A percentile compares a stretch with the other conserved stretches of the same genome.
These are phyloP conservation scores for Pseudonaja textilis DNA, from an alignment of 2,113 vertebrate genomes.

Conservation along the genomic window DNA sequence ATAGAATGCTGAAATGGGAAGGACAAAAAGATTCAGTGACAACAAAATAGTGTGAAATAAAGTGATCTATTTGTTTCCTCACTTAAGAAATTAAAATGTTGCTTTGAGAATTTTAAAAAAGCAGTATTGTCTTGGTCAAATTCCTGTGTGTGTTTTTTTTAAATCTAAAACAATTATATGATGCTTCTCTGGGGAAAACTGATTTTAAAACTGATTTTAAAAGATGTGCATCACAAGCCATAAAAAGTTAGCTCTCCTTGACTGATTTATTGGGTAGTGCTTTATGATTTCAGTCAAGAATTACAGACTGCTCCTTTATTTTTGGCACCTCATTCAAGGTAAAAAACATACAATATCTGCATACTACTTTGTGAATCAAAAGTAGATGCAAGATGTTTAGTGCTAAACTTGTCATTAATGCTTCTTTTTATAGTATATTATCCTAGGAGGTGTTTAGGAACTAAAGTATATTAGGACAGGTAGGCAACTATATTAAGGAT, in stretches of 20 bases:
- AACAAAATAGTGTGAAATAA: slow-evolving; percentile 16
- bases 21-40: not conserved
- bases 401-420: not conserved
- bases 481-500: not conserved
- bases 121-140: slow-evolving; percentile 11
- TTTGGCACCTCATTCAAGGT: not conserved
- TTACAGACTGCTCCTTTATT: not conserved
- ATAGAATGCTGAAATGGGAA: not conserved
- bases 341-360: not conserved
- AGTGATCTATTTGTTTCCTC: slow-evolving; percentile 16
- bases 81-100: slow-evolving; percentile 42
- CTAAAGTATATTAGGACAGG: not conserved
- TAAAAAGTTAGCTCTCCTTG: not conserved
- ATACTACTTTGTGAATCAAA: not conserved
- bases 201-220: not conserved
- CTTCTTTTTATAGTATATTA: not conserved
- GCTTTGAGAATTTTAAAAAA: slow-evolving; percentile 23
- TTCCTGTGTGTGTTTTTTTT: not conserved
- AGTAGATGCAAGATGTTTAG: not conserved
- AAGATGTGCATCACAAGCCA: not conserved
- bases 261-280: not conserved
- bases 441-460: not conserved
- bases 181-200: not conserved
- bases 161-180: not conserved
- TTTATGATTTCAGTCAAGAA: not conserved